Base-by-base conservation (phyloP, 2,888 invertebrate genomes). In the Trichogramma dendrolimi region DNA sequence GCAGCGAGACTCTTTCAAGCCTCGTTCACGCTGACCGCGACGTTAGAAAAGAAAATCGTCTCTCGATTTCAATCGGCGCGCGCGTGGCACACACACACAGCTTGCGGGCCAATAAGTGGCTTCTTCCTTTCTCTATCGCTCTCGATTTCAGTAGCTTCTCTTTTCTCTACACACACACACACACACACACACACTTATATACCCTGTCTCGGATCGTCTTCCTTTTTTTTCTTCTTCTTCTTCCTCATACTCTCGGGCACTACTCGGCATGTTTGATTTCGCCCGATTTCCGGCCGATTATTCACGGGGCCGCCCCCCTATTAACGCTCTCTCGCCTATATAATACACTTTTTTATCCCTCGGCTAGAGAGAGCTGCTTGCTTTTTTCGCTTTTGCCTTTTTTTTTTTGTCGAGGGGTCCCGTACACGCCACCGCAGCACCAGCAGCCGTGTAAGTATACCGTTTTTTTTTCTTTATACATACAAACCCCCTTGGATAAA, bases 221-320 rank as follows among this genome's bases (percentile, higher is more conserved):
- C 27, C 8, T 48, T 2, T 6, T 6, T 4, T 55, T n/a, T 14
- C 6, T 2, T 27, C 27, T 27, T 27, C 27, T 27, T 27, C 27
- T 27, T 27, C 2, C 2, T 27, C 27, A 3, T 27, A 27, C 27
- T 27, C 27, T 59, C 67, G 62, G 63, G 66, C 60, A 58, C 58
- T 56, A 58, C 52, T 63, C 68, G 56, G 52, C 47, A 47, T 60
- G 61, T 60, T 61, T 64, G 57, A 62, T 67, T 59, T 64, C 60
- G 11, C 40, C 52, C 59, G 61, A 64, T 66, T 65, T 64, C 63
- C 60, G 64, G 65, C 60, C 55, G 63, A 63, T 68, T 63, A 61
- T 63, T 63, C 60, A 58, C 61, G 54, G 58, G 58, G 47, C 43
- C n/a, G 47, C 50, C 47, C 44, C 55, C 63, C 65, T 60, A 62